Base-by-base conservation (phyloP, 2,797 vertebrate genomes). In the Mormyrops attenuatus region DNA sequence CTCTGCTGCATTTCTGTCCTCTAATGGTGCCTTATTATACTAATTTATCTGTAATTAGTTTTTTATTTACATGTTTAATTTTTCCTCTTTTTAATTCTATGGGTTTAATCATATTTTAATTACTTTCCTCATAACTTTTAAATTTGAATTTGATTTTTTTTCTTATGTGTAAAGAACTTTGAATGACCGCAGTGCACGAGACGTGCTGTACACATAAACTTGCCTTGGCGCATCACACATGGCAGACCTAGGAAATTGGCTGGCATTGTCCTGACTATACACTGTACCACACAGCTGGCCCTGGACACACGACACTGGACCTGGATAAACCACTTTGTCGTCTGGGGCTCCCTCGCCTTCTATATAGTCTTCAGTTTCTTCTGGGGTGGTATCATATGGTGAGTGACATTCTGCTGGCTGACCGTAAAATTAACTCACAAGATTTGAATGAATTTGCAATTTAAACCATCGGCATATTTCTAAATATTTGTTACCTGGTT, bases 331-430 rank as follows among this genome's bases (percentile, higher is more conserved):
- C 99, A 99, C 94, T 98, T 99, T 94, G 98, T 99, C 88, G 99
- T 99, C 89, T 99, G 99, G 99, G 99, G 99, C 41, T 99, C 99
- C 88, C 94, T 99, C 94, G 96, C 97, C 90, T 99, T 99, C 95
- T 99, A 99, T 30, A 94, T 99, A 77, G 97, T 99, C 95, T 99
- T 99, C 96, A 99, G 98, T n/a, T 98, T 99, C 94, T 99, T 99
- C 94, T 99, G 98, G 98, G 98, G 98, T 95, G 98, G 98, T 94
- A 97, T 99, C 93, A 98, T 99, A 95, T 99, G 99, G 99, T 97
- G 92, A 91, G 85, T 8, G 5, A 3, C 15, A 22, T 44, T 26
- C 44, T 52, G 30, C 60, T 30, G 22, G 26, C n/a, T 0, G 20
- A 13, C 87, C 5, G 73, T 38, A 44, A 44, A 80, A 80, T 20